Evolutionary conservation across 2,797 vertebrate genomes (phyloP).

Genomic region (Cynopterus sphinx): DNA sequence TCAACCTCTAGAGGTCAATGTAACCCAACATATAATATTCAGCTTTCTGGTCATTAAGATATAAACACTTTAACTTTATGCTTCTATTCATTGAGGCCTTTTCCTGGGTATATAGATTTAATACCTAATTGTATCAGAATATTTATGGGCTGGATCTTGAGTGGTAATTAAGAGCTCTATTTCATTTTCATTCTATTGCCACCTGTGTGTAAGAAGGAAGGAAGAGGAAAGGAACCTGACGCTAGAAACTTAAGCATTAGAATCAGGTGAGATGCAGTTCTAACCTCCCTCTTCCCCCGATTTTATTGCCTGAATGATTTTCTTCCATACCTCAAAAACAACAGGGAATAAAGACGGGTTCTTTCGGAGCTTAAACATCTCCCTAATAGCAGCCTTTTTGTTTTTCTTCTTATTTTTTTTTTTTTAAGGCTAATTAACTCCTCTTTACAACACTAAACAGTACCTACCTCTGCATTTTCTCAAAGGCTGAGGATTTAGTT

Average conservation of each 20-base stretch:
- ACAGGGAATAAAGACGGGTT: background rate
- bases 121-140: conserved; percentile 8
- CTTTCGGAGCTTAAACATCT: background rate
- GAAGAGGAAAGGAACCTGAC: background rate
- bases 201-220: background rate
- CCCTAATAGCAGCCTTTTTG: background rate
- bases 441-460: background rate
- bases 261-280: background rate
- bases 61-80: background rate
- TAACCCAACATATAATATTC: conserved; percentile 45
- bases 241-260: background rate
- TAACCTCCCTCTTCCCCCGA: too few relatives aligned
- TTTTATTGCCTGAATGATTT: conserved; percentile 2
- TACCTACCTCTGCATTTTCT: background rate
- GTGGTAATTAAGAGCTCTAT: background rate
- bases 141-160: background rate
- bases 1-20: conserved; percentile 56
- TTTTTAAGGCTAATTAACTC: background rate
- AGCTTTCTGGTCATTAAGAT: background rate
- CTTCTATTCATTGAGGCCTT: background rate
- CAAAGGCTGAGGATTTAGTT: background rate
- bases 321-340: background rate
- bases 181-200: conserved; percentile 30
- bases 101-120: background rate
- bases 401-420: background rate